phyloP scores from a whole-genome alignment of 1,140 invertebrate species.

The Polypedilum vanderplanki region DNA sequence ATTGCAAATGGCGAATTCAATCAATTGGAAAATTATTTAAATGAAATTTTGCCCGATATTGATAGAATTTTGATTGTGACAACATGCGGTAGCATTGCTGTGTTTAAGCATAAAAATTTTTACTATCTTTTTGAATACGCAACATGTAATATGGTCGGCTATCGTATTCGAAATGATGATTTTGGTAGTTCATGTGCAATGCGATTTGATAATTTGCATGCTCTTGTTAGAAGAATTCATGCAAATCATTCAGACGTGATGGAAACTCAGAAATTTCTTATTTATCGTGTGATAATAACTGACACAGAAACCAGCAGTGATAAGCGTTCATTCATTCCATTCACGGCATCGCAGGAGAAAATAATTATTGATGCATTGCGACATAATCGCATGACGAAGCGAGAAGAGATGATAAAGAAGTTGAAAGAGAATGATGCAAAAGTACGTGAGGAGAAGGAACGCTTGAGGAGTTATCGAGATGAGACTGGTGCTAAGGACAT shows the following conservation, averaged over 20 bases:
- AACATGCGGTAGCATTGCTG: neutral
- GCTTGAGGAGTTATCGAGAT: neutral
- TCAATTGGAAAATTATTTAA: neutral
- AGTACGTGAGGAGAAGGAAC: neutral
- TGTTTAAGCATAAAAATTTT: neutral
- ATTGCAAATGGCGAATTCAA: constrained; percentile 4
- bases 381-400: neutral
- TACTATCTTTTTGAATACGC: neutral
- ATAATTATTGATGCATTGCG: neutral
- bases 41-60: neutral
- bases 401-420: neutral
- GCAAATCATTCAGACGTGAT: neutral
- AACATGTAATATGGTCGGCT: neutral
- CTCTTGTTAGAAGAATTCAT: neutral
- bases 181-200: neutral
- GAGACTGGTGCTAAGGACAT: neutral
- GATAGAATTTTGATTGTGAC: constrained; percentile 2
- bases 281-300: constrained; percentile 4
- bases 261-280: neutral
- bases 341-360: neutral
- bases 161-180: neutral
- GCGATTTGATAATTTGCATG: neutral
- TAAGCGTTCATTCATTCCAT: constrained; percentile 1
- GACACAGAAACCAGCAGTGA: neutral
- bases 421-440: neutral